Conservation (phyloP, 2,888 invertebrate genomes). For the Pteria penguin region DNA sequence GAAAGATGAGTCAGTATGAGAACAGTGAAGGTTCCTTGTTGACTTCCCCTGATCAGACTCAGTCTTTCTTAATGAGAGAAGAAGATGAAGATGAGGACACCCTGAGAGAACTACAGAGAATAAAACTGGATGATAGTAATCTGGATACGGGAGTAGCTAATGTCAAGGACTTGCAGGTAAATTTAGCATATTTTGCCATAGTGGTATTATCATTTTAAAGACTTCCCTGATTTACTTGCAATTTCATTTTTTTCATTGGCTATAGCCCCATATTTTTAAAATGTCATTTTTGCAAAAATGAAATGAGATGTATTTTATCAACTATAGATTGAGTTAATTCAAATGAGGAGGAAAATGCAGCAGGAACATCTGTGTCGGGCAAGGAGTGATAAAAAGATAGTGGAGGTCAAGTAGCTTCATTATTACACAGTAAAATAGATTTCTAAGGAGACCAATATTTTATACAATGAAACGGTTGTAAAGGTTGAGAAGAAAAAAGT, state of each 20-base stretch:
- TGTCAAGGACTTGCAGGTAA: constrained; percentile 56
- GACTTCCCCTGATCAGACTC: constrained; percentile 46
- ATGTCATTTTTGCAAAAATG: no score
- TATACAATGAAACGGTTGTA: no score
- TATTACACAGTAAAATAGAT: no score
- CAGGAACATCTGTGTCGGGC: constrained; percentile 72
- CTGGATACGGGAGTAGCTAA: constrained; percentile 59
- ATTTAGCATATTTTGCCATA: no score
- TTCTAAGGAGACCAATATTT: no score
- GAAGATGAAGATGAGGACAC: constrained; percentile 57
- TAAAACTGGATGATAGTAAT: constrained; percentile 59
- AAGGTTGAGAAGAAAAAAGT: no score
- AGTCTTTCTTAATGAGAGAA: constrained; percentile 51
- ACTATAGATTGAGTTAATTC: constrained; percentile 75
- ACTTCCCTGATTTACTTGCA: no score
- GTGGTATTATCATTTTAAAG: no score
- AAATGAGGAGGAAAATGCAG: constrained; percentile 68
- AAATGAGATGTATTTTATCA: no score
- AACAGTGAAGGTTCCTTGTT: constrained; percentile 56
- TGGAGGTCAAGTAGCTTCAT: no score
- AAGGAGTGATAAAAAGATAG: constrained; percentile 69
- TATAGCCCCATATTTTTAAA: no score
- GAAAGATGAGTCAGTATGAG: constrained; percentile 61
- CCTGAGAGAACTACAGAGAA: constrained; percentile 48
- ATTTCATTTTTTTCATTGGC: no score